A percentile compares a stretch with the other conserved stretches of the same genome.
Evolutionary conservation across 2,113 vertebrate genomes (phyloP).

Genomic region (Deroptyus accipitrinus): DNA sequence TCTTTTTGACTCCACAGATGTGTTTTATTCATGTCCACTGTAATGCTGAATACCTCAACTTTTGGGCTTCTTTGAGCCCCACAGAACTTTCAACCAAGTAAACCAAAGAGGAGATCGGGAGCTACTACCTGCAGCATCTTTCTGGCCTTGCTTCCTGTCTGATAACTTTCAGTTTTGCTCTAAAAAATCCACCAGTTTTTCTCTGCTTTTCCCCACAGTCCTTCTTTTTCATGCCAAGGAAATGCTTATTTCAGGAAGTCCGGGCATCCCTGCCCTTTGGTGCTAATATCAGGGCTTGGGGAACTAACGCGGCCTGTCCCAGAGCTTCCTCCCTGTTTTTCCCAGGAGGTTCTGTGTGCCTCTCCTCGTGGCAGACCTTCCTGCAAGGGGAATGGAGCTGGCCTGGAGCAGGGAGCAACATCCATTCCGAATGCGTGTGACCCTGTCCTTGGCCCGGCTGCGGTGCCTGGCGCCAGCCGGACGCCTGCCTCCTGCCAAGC

Average conservation of each 20-base stretch:
- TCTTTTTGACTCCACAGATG: not conserved
- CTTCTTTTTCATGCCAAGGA: not conserved
- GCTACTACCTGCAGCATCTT: not conserved
- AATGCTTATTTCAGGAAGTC: not conserved
- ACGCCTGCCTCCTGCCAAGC: slow-evolving; percentile 18
- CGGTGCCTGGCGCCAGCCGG: slow-evolving; percentile 10
- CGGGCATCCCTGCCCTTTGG: not conserved
- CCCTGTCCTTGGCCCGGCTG: not conserved
- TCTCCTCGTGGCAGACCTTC: not conserved
- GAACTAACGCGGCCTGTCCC: not conserved
- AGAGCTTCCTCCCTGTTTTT: not conserved
- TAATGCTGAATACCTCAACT: not conserved
- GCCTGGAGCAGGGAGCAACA: not conserved
- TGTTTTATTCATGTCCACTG: not conserved
- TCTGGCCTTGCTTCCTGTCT: not conserved
- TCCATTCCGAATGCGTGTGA: not conserved
- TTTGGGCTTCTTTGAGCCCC: not conserved
- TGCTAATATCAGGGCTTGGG: not conserved
- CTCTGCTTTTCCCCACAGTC: not conserved
- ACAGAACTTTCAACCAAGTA: not conserved
- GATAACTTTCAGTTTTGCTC: not conserved
- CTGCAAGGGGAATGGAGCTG: not conserved
- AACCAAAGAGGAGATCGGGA: not conserved
- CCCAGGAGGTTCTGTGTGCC: not conserved
- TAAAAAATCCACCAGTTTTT: not conserved